Evolutionary conservation across 2,888 invertebrate genomes (phyloP), one percentile per base, ranked within the genome.

Genomic region (Agrypnus murinus): DNA sequence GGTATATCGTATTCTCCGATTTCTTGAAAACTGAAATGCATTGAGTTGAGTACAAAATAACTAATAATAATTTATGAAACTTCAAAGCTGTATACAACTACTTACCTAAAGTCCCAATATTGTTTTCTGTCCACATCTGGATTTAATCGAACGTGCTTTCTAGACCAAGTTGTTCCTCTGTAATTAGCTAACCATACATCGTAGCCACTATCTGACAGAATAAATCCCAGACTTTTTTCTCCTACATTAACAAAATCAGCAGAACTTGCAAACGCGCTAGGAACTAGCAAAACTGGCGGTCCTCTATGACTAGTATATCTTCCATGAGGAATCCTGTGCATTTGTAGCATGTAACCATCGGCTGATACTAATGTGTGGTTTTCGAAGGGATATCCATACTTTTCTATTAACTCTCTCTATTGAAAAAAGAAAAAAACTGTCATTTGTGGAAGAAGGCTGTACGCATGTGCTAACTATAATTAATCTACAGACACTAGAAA

Each of bases 1-100:
- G 95, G 93, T 0, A 95, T 81, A 82, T 96, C 95, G 80, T 90
- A 90, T 69, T 87, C 84, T 0, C 93, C 94, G 83, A 94, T 92
- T 80, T 95, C 92, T 81, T 94, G 91, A 90, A 91, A 95, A 77
- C 92, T 92, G 82, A 86, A 89, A 31, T n/a, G 9, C 10, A 9
- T 46, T n/a, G n/a, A n/a, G n/a, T n/a, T n/a, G n/a, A n/a, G n/a
- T n/a, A n/a, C n/a, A n/a, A n/a, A n/a, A n/a, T n/a, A n/a, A n/a
- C n/a, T n/a, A n/a, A n/a, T n/a, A n/a, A n/a, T n/a, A n/a, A n/a
- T n/a, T n/a, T n/a, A n/a, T n/a, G n/a, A n/a, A n/a, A n/a, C n/a
- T n/a, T n/a, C n/a, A n/a, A n/a, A n/a, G n/a, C n/a, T n/a, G n/a
- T n/a, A n/a, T 34, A n/a, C n/a, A 36, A 36, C 9, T 53, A 34